These are phyloP conservation scores for Zaprionus lineosus DNA, from an alignment of 2,888 invertebrate species.

Conservation along the genomic window DNA sequence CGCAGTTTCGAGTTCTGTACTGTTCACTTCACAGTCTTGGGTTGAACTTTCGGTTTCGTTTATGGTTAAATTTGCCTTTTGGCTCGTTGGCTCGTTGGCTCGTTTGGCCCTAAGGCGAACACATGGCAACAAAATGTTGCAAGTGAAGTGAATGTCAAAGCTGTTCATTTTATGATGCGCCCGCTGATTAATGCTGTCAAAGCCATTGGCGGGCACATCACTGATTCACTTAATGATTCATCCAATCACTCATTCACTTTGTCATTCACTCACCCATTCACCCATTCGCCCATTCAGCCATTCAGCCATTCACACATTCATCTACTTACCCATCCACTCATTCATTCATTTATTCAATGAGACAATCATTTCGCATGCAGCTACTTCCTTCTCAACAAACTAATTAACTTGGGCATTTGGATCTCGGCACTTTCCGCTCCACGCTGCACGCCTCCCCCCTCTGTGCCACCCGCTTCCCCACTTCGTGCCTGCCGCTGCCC, in stretches of 20 bases:
- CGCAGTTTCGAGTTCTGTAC: slow-evolving; percentile 1
- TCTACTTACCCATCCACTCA: slow-evolving; percentile 12
- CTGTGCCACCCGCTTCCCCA: background rate
- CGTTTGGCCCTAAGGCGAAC: no score
- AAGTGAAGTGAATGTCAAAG: slow-evolving; percentile 12
- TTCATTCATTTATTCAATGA: slow-evolving; percentile 22
- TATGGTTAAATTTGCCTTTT: no score
- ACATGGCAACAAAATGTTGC: slow-evolving; percentile 31
- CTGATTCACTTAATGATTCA: slow-evolving; percentile 16
- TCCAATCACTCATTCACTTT: slow-evolving; percentile 2
- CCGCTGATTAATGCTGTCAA: background rate
- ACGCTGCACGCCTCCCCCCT: background rate
- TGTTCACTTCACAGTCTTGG: no score
- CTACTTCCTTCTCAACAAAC: slow-evolving; percentile 54
- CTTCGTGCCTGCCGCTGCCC: slow-evolving; percentile 6
- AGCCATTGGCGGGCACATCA: background rate
- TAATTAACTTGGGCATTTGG: slow-evolving; percentile 54
- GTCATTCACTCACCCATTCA: slow-evolving; percentile 21
- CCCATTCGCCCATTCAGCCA: slow-evolving; percentile 12
- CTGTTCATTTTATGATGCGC: no score
- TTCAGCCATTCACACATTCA: slow-evolving; percentile 15
- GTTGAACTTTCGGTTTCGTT: slow-evolving; percentile 2
- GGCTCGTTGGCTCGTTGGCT: no score
- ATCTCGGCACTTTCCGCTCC: slow-evolving; percentile 24
- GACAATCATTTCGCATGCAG: slow-evolving; percentile 34